These are phyloP conservation scores for Drosophila flavopinicola DNA, from an alignment of 2,888 invertebrate species.

Conservation along the genomic window DNA sequence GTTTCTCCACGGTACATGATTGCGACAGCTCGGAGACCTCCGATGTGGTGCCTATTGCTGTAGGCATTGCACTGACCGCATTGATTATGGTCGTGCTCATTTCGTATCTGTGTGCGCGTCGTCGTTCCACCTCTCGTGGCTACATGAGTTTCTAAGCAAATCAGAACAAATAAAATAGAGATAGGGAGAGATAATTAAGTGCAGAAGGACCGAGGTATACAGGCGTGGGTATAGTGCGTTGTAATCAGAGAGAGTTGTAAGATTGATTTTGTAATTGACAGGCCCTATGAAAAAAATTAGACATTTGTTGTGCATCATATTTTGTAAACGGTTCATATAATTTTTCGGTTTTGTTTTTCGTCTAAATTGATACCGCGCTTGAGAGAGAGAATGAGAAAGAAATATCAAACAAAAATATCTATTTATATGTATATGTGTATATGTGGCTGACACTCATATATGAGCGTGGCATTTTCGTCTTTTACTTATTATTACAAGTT, in stretches of 20 bases:
- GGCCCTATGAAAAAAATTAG: conserved; percentile 39
- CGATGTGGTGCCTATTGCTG: conserved; percentile 98
- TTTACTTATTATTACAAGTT: conserved; percentile 19
- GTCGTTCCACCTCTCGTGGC: conserved; percentile 92
- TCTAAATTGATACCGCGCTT: conserved; percentile 38
- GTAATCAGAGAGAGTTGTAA: conserved; percentile 74
- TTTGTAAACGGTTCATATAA: conserved; percentile 18
- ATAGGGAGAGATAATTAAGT: not conserved
- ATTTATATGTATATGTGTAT: conserved; percentile 30
- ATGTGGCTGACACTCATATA: conserved; percentile 17
- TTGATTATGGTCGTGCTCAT: conserved; percentile 91
- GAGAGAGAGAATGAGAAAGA: not conserved
- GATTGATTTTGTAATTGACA: conserved; percentile 78
- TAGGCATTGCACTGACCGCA: conserved; percentile 95
- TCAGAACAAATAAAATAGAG: not conserved
- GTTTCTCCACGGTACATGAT: conserved; percentile 89
- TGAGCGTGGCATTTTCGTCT: conserved; percentile 25
- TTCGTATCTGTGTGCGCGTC: conserved; percentile 96
- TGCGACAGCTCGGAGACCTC: conserved; percentile 90
- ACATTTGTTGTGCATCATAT: conserved; percentile 48
- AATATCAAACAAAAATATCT: conserved; percentile 17
- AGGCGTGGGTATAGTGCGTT: conserved; percentile 38
- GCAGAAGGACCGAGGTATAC: conserved; percentile 13
- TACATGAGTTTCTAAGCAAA: conserved; percentile 85
- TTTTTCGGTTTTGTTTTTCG: conserved; percentile 21